Evolutionary conservation across 2,113 vertebrate genomes (phyloP), one percentile per base, ranked within the genome.

Genomic region (Nyctereutes procyonoides): DNA sequence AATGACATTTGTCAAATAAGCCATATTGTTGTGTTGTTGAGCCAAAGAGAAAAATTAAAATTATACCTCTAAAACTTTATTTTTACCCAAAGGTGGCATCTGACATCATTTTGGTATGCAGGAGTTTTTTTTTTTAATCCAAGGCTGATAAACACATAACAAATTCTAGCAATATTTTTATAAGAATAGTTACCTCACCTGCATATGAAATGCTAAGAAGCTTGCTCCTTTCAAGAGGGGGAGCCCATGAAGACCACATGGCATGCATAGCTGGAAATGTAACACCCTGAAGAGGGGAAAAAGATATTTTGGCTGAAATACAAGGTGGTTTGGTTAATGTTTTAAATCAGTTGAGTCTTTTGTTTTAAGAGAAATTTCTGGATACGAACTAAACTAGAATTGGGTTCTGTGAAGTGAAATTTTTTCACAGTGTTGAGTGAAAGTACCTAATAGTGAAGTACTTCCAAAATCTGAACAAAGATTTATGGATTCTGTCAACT

Each of bases 211-310:
- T 99, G 79, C 99, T 99, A 93, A 99, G 99, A 93, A 99, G 99
- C 62, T 99, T 98, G 98, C 99, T 99, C 97, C 99, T 99, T 98
- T 99, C 99, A 97, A 99, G 96, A 0, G 99, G 99, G 14, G 99
- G 99, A 24, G 99, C 99, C 99, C 99, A 99, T 1, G 99, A 99
- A 3, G 99, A 99, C 99, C 99, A 99, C 99, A 99, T 99, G 4
- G 99, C 99, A 96, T 99, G 99, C 99, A 99, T 99, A 4, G 99
- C 99, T 88, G 99, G 99, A 97, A 99, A 99, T 0, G 99, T 99
- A 8, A 99, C 99, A 95, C 99, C 99, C 99, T 99, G 95, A 55
- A 26, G 69, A 98, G 96, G 97, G 97, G 22, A 97, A 91, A 1
- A 93, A 26, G 26, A 62, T 56, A 93, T 56, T 95, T 96, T 81